phyloP scores from a whole-genome alignment of 2,797 vertebrate species.

The Anolis apletophallus region DNA sequence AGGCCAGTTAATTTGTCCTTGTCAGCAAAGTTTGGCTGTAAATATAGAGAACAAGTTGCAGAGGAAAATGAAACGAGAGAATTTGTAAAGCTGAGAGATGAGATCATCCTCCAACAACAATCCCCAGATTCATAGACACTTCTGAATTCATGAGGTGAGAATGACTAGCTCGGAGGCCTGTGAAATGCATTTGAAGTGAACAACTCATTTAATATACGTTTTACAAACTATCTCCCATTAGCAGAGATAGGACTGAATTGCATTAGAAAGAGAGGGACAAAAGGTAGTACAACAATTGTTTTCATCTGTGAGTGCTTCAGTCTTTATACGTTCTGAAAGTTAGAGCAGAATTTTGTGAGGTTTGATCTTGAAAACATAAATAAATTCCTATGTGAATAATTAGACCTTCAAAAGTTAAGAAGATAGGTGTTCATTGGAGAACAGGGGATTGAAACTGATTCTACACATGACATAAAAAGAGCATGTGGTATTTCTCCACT shows the following conservation, averaged over 20 bases:
- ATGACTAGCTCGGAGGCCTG: conserved; percentile 63
- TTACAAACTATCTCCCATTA: conserved; percentile 61
- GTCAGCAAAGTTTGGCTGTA: conserved; percentile 67
- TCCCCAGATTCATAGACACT: conserved; percentile 73
- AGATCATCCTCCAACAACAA: conserved; percentile 73
- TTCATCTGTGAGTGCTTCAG: conserved; percentile 37
- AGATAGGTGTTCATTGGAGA: conserved; percentile 24
- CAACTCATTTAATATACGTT: conserved; percentile 65
- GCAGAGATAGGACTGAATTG: conserved; percentile 30
- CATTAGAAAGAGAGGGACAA: conserved; percentile 46
- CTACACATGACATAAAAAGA: conserved; percentile 46
- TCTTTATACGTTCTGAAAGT: conserved; percentile 17
- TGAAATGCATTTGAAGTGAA: conserved; percentile 71
- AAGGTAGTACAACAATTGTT: conserved; percentile 39
- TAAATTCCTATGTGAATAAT: conserved; percentile 55
- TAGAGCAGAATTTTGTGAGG: conserved; percentile 51
- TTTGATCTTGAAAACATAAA: conserved; percentile 54
- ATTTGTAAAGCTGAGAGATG: conserved; percentile 71
- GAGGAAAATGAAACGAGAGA: conserved; percentile 72
- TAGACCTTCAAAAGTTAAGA: conserved; percentile 13
- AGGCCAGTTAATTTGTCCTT: conserved; percentile 57
- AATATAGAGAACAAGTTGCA: conserved; percentile 61
- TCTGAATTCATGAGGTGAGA: conserved; percentile 77
- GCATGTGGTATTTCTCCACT: not conserved
- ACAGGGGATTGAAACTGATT: conserved; percentile 52